Percentiles rank a stretch among this genome's conserved stretches.
These are phyloP conservation scores for Paraescarpia echinospica DNA, from an alignment of 1,140 invertebrate species.

Conservation along the genomic window DNA sequence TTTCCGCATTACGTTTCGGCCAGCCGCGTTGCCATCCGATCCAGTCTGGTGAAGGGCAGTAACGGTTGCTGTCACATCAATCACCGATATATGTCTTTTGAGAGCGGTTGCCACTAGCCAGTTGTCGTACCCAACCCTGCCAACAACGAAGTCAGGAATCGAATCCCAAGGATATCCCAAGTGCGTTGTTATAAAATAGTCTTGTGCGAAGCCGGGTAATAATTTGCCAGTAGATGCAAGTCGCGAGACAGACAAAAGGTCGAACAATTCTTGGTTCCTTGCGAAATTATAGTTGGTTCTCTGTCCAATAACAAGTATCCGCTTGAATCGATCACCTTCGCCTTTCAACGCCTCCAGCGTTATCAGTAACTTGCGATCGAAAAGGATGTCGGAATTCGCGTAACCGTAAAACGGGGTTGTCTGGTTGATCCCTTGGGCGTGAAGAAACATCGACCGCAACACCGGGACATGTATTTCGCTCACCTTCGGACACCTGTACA, in stretches of 20 bases:
- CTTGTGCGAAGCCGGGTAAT: neutral
- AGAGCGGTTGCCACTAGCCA: slow-evolving; percentile 18
- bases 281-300: slow-evolving; percentile 7
- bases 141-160: slow-evolving; percentile 21
- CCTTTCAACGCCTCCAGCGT: neutral
- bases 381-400: slow-evolving; percentile 23
- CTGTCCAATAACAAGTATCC: slow-evolving; percentile 9
- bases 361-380: neutral
- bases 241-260: neutral
- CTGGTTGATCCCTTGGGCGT: neutral
- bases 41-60: slow-evolving; percentile 21
- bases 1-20: neutral
- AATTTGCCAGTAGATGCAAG: neutral
- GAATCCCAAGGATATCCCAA: slow-evolving; percentile 11
- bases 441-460: neutral
- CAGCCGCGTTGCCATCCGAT: slow-evolving; percentile 18
- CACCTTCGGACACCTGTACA: neutral
- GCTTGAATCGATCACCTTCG: neutral
- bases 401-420: slow-evolving; percentile 17
- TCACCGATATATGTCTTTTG: neutral
- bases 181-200: slow-evolving; percentile 19
- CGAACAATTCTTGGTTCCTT: neutral
- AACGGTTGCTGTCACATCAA: slow-evolving; percentile 12
- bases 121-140: slow-evolving; percentile 23
- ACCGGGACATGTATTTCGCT: neutral